Evolutionary conservation across 2,113 vertebrate species (phyloP).

Genomic region (chimpanzee (Pan troglodytes)): DNA sequence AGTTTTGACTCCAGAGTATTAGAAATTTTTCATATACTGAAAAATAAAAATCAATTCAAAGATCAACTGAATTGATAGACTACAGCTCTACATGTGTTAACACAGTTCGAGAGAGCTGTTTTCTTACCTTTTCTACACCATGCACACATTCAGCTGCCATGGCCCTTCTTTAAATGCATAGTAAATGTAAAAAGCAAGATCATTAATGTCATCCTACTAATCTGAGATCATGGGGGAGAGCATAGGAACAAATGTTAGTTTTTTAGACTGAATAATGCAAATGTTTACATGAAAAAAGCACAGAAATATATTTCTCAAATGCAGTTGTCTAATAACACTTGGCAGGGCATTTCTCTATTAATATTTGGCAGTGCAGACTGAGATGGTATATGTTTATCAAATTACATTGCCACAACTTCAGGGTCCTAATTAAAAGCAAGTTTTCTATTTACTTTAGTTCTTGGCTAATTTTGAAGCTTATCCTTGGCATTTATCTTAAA

Average conservation of each 20-base stretch:
- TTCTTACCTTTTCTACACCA: not conserved
- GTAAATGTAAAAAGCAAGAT: not conserved
- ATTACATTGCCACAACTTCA: not conserved
- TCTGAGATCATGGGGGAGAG: not conserved
- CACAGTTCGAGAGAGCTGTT: not conserved
- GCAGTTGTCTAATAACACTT: not conserved
- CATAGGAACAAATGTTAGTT: not conserved
- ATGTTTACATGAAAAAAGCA: not conserved
- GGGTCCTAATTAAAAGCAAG: not conserved
- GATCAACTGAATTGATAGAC: not conserved
- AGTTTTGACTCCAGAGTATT: not conserved
- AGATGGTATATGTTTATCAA: not conserved
- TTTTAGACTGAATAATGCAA: not conserved
- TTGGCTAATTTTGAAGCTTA: not conserved
- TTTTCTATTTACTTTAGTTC: not conserved
- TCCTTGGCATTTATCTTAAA: not conserved
- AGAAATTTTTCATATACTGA: not conserved
- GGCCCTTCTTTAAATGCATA: not conserved
- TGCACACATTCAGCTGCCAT: not conserved
- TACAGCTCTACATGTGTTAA: not conserved
- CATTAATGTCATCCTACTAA: not conserved
- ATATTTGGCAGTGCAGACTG: not conserved
- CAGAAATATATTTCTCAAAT: not conserved
- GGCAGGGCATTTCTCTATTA: not conserved
- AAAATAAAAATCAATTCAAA: constrained; percentile 8